A percentile compares a stretch with the other conserved stretches of the same genome.
Conservation (phyloP, 2,888 invertebrate species). For the Seladonia tumulorum region DNA sequence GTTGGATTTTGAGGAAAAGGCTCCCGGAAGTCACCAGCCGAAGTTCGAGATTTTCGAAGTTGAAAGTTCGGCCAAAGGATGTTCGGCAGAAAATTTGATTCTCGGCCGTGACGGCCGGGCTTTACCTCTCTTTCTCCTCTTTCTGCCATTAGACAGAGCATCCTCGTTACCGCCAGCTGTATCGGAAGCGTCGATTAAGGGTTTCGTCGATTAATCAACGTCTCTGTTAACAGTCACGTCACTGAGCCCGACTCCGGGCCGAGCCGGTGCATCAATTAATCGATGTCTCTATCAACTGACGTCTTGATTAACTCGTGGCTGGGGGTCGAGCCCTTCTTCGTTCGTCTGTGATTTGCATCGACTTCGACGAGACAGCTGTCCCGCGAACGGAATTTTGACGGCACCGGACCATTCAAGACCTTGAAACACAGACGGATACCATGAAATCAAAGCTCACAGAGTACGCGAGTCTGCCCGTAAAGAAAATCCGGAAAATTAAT, state of each 20-base stretch:
- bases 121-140: slow-evolving; percentile 26
- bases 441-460: neutral
- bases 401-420: neutral
- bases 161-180: slow-evolving; percentile 45
- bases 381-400: neutral
- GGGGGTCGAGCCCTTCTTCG: slow-evolving; percentile 16
- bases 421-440: neutral
- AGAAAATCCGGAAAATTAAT: slow-evolving; percentile 40
- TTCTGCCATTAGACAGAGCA: slow-evolving; percentile 50
- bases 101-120: slow-evolving; percentile 4
- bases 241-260: slow-evolving; percentile 31
- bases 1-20: no score
- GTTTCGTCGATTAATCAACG: slow-evolving; percentile 58
- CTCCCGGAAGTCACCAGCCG: no score
- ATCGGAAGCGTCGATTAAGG: slow-evolving; percentile 58
- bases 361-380: neutral
- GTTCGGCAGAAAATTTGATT: slow-evolving; percentile 3
- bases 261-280: slow-evolving; percentile 57
- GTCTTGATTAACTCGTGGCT: slow-evolving; percentile 58
- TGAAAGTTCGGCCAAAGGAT: neutral
- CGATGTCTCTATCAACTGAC: slow-evolving; percentile 62
- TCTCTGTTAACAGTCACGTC: slow-evolving; percentile 56
- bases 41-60: neutral
- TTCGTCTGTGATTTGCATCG: slow-evolving; percentile 28
- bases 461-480: neutral